Conservation (phyloP, 2,797 vertebrate genomes). For the Sitta carolinensis region DNA sequence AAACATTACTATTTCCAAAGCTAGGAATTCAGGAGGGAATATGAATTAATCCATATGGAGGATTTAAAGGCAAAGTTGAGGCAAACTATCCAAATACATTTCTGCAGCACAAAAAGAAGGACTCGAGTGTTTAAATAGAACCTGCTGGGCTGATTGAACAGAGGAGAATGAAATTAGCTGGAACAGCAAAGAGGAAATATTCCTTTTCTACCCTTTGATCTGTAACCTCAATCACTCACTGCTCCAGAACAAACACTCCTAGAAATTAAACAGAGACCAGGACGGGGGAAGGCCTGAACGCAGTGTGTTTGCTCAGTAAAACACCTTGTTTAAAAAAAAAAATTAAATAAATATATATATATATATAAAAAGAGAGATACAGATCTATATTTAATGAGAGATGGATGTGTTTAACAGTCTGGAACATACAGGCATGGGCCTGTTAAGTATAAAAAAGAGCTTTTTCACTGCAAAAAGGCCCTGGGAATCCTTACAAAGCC, state of each 20-base stretch:
- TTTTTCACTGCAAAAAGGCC: not conserved
- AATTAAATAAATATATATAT: not conserved
- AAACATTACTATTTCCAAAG: conserved; percentile 19
- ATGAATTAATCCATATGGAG: not conserved
- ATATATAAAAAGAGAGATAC: not conserved
- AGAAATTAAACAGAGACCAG: conserved; percentile 10
- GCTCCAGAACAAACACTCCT: conserved; percentile 57
- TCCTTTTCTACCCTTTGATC: conserved; percentile 54
- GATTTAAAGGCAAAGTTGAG: conserved; percentile 35
- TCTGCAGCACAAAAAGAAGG: conserved; percentile 18
- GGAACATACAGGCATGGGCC: not conserved
- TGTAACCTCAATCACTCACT: conserved; percentile 49
- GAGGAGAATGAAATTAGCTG: conserved; percentile 43
- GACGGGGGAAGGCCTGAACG: not conserved
- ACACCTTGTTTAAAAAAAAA: not conserved
- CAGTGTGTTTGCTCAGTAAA: not conserved
- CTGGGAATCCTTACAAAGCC: conserved; percentile 8
- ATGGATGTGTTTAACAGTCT: conserved; percentile 25
- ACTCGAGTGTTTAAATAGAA: conserved; percentile 11
- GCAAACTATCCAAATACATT: not conserved
- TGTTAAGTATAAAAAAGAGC: not conserved
- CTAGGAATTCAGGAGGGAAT: conserved; percentile 7
- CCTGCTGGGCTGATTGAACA: conserved; percentile 4
- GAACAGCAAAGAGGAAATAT: conserved; percentile 57
- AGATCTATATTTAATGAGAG: conserved; percentile 33